Conservation (phyloP, 2,113 vertebrate species). For the Phylloscopus trochilus region DNA sequence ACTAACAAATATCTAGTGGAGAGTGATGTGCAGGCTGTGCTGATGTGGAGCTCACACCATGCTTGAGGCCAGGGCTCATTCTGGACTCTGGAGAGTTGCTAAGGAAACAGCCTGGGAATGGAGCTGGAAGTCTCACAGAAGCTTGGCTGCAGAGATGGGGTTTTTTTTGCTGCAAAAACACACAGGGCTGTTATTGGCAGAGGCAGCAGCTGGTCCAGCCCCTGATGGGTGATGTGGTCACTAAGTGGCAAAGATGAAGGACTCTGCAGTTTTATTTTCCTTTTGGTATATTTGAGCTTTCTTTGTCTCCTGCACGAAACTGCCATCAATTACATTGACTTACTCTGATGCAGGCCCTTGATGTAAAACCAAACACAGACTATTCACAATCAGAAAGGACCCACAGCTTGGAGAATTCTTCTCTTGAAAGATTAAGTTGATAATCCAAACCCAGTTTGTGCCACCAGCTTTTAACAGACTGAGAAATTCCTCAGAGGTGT, state of each 20-base stretch:
- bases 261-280: neutral
- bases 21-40: neutral
- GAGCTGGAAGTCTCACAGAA: neutral
- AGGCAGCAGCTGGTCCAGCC: neutral
- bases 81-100: constrained; percentile 21
- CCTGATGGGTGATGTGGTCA: neutral
- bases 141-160: neutral
- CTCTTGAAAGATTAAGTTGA: neutral
- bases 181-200: neutral
- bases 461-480: constrained; percentile 10
- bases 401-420: neutral
- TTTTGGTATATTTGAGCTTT: neutral
- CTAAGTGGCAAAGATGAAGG: neutral
- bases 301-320: neutral
- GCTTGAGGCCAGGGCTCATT: neutral
- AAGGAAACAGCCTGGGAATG: constrained; percentile 38
- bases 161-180: neutral
- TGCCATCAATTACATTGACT: neutral
- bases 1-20: neutral
- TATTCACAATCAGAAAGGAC: neutral
- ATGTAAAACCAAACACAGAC: neutral
- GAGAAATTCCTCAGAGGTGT: neutral
- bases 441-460: neutral
- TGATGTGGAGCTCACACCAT: neutral
- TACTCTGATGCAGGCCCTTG: neutral